Conservation (phyloP, 2,888 invertebrate species). For the Cryptosula pallasiana region DNA sequence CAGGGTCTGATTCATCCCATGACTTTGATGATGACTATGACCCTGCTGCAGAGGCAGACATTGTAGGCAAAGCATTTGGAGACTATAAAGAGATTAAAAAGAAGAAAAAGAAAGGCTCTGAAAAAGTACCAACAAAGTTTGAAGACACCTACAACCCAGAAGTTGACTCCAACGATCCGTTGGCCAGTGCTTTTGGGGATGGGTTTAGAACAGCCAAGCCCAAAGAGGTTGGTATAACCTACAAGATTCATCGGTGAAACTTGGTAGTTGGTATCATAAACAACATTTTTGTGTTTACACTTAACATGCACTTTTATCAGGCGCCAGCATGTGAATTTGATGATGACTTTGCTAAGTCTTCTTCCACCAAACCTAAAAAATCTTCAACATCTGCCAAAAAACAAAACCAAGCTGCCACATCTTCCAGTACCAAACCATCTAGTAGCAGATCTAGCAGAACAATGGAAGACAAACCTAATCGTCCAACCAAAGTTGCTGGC, state of each 20-base stretch:
- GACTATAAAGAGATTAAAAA: conserved; percentile 5
- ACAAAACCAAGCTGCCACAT: no score
- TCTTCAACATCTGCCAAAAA: no score
- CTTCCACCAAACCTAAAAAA: no score
- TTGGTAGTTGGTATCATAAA: neutral
- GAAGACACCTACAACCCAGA: conserved; percentile 18
- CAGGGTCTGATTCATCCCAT: neutral
- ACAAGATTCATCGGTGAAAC: neutral
- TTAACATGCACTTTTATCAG: neutral
- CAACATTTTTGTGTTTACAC: neutral
- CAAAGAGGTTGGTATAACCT: neutral
- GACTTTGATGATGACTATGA: conserved; percentile 25
- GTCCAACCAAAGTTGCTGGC: no score
- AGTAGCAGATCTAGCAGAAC: no score
- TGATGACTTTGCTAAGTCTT: conserved; percentile 1
- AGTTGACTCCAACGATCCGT: neutral
- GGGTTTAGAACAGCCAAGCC: conserved; percentile 10
- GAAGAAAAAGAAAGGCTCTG: neutral
- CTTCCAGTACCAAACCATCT: no score
- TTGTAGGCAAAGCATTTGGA: conserved; percentile 23
- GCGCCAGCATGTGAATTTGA: neutral
- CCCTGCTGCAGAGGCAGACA: neutral
- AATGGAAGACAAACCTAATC: no score
- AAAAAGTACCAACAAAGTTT: neutral
- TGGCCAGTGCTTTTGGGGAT: conserved; percentile 22